A percentile compares a stretch with the other conserved stretches of the same genome.
These are phyloP conservation scores for Halcyon leucocephala DNA, from an alignment of 2,797 vertebrate genomes.

Conservation along the genomic window DNA sequence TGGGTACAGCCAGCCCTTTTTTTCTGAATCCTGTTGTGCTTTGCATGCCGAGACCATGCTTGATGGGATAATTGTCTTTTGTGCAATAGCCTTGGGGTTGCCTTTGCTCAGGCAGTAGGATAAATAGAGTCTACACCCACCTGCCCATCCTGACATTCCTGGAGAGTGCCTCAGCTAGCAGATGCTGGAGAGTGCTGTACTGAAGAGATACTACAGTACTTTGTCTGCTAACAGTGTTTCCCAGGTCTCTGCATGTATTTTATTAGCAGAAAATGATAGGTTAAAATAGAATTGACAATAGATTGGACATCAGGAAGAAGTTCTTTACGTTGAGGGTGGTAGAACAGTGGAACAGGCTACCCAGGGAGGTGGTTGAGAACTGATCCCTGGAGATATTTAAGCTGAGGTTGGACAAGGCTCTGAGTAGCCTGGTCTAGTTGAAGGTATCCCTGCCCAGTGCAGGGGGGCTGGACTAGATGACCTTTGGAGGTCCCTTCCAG, in stretches of 20 bases:
- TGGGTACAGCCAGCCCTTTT: background rate
- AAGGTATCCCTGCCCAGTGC: too few relatives aligned
- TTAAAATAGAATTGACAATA: background rate
- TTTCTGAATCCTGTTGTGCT: background rate
- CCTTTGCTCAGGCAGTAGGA: background rate
- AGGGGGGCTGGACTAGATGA: too few relatives aligned
- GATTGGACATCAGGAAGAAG: too few relatives aligned
- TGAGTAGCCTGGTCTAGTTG: too few relatives aligned
- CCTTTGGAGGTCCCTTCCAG: too few relatives aligned
- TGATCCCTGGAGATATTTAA: too few relatives aligned
- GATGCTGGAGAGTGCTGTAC: background rate
- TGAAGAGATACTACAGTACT: background rate
- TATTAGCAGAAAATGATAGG: background rate
- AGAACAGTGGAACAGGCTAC: too few relatives aligned
- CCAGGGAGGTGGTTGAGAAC: too few relatives aligned
- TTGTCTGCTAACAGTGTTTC: background rate
- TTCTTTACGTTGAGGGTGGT: too few relatives aligned
- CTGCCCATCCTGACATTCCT: background rate
- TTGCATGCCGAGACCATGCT: background rate
- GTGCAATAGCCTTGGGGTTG: background rate
- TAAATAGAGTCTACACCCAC: background rate
- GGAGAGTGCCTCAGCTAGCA: background rate
- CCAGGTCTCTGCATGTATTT: background rate
- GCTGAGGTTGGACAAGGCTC: too few relatives aligned
- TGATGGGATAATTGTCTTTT: background rate